Base-by-base conservation (phyloP, 92 coral and sea anemone species). In the Phenganax marumi region DNA sequence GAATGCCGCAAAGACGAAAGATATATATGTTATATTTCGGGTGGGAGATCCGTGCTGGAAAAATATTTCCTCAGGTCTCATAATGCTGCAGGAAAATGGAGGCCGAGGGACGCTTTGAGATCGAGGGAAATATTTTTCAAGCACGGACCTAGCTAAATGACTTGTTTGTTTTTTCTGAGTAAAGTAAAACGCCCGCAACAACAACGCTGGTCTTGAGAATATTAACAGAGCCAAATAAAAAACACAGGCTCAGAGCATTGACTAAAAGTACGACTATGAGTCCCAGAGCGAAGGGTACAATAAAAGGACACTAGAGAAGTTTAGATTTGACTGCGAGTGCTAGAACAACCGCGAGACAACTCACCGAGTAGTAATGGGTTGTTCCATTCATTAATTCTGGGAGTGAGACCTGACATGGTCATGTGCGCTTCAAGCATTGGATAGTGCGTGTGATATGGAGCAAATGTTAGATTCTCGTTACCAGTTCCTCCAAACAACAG, bases 341-440 rank as follows among this genome's bases (percentile, higher is more conserved):
- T 33, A 33, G 43, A 14, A 21, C 7, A 56, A 14, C n/a, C 7
- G 22, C 63, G 63, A 56, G 17, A 22, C 47, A 50, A 18, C 97
- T 82, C 79, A 95, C 98, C 98, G 26, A 95, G 79, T 10, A 92
- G 54, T 77, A 95, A 87, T 13, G 98, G 98, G 26, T 91, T 90
- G 48, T 91, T 90, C 98, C 98, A 95, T 70, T 90, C 89, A 77
- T 95, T 92, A 2, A 90, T 87, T 19, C 71, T 89, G 50, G 89
- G 87, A 12, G 87, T 77, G 57, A 92, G 87, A 48, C 98, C 98
- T 72, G 91, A 87, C 82, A 91, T 91, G 19, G 82, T 80, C 33
- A 94, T 87, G 73, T 94, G 97, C n/a, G 90, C 95, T 57, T 94
- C 98, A 19, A 94, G 91, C 79, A 84, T 90, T 23, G 98, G 98